phyloP scores from a whole-genome alignment of 2,888 invertebrate species.

The Boloria euphrosyne region DNA sequence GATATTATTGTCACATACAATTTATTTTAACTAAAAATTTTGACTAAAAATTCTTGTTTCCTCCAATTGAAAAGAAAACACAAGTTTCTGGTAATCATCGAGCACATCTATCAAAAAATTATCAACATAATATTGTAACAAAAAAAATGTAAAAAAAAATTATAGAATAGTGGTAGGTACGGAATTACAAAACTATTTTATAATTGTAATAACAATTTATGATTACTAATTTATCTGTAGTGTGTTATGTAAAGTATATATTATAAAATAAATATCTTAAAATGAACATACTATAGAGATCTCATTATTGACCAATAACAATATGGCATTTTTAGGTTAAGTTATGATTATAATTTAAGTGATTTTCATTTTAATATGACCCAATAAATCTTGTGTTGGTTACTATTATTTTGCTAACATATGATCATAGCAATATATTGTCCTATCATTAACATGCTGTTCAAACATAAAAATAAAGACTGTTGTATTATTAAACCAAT shows the following conservation, averaged over 20 bases:
- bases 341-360: constrained; percentile 59
- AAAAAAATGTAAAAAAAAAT: constrained; percentile 58
- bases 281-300: constrained; percentile 77
- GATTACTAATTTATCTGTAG: constrained; percentile 62
- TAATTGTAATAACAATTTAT: constrained; percentile 59
- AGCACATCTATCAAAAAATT: constrained; percentile 45
- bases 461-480: constrained; percentile 81
- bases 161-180: constrained; percentile 68
- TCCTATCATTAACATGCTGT: constrained; percentile 65
- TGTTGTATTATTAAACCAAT: constrained; percentile 77
- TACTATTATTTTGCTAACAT: constrained; percentile 61
- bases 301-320: constrained; percentile 82
- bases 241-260: constrained; percentile 64
- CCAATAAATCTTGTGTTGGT: constrained; percentile 53
- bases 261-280: constrained; percentile 66
- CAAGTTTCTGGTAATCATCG: constrained; percentile 9
- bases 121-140: constrained; percentile 45
- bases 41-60: no score
- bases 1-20: not conserved
- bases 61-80: constrained; percentile 25
- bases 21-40: constrained; percentile 36
- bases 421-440: constrained; percentile 65
- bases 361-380: constrained; percentile 52
- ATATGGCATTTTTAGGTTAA: constrained; percentile 81
- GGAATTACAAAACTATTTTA: constrained; percentile 65